Conservation (phyloP, 1,140 invertebrate species). For the Bombus haemorrhoidalis region DNA sequence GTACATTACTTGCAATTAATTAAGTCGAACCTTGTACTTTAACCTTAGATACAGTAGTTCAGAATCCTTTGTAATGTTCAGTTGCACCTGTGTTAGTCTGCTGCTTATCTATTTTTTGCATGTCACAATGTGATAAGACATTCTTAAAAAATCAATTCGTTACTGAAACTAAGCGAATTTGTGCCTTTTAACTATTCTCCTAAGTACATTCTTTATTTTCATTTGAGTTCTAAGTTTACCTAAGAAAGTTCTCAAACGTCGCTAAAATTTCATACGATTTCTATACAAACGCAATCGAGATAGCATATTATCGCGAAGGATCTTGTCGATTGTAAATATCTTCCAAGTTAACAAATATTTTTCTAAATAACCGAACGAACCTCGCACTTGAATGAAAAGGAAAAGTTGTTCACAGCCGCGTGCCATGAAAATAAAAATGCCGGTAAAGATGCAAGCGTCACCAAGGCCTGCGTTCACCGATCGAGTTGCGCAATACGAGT, state of each 20-base stretch:
- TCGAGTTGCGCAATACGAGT: constrained; percentile 22
- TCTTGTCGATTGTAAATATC: background rate
- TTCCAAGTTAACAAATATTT: background rate
- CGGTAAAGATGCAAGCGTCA: constrained; percentile 15
- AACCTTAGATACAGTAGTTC: constrained; percentile 68
- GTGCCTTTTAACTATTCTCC: no score
- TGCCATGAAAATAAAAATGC: constrained; percentile 3
- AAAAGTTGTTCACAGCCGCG: background rate
- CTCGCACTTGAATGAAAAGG: background rate
- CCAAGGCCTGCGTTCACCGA: constrained; percentile 30
- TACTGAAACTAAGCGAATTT: background rate
- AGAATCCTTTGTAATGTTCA: constrained; percentile 40
- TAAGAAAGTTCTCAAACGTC: no score
- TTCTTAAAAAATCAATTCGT: background rate
- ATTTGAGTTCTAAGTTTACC: no score
- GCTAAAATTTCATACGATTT: background rate
- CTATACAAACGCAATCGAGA: background rate
- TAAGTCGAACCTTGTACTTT: constrained; percentile 78
- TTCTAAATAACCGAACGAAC: background rate
- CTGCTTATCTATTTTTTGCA: background rate
- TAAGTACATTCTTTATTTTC: no score
- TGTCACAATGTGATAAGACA: background rate
- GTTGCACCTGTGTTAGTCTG: background rate
- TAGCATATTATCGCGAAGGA: no score
- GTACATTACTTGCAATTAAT: constrained; percentile 63